A percentile compares a stretch with the other conserved stretches of the same genome.
Conservation (phyloP, 2,888 invertebrate genomes). For the Tipula unca region DNA sequence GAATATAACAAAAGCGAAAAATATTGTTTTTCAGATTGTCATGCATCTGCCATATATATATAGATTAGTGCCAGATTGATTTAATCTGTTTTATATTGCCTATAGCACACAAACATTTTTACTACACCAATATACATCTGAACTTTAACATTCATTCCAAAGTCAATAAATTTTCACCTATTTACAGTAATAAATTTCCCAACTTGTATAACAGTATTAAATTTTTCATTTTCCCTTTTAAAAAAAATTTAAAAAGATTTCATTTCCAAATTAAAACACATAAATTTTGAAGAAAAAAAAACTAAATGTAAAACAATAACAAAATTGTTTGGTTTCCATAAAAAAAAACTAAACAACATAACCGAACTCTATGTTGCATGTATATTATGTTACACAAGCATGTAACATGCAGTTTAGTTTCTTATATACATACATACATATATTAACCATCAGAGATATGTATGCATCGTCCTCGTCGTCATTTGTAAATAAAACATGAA, state of each 20-base stretch:
- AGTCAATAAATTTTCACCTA: constrained; percentile 8
- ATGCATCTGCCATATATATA: no score
- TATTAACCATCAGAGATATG: neutral
- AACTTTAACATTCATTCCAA: neutral
- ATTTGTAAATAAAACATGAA: neutral
- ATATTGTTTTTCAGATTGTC: no score
- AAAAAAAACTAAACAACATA: neutral
- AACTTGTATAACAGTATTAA: constrained; percentile 8
- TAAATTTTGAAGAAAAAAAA: neutral
- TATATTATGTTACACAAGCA: neutral
- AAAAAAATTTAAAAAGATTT: neutral
- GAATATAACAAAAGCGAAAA: no score
- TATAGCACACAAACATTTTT: neutral
- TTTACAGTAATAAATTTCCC: neutral
- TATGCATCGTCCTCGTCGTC: neutral
- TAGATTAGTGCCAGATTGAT: neutral
- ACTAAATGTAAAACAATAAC: neutral
- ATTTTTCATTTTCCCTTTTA: neutral
- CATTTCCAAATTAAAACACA: neutral
- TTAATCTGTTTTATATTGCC: neutral
- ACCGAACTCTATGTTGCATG: neutral
- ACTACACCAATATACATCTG: neutral
- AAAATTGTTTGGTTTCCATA: neutral
- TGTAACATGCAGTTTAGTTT: neutral
- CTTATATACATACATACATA: neutral